Evolutionary conservation across 2,113 vertebrate genomes (phyloP).

Genomic region (Empidonax traillii): DNA sequence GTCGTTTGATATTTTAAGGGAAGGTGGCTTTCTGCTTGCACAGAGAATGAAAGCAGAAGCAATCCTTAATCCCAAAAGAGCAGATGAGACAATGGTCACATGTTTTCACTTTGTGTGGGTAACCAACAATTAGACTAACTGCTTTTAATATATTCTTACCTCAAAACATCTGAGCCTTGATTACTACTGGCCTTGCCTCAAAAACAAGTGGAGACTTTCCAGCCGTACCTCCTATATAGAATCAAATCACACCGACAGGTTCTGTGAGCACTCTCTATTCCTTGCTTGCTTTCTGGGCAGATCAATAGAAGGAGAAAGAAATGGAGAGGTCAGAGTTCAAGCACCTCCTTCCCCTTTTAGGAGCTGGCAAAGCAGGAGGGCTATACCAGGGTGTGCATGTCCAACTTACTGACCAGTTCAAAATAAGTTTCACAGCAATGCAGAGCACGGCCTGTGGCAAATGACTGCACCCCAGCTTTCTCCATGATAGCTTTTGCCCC

Average conservation of each 20-base stretch:
- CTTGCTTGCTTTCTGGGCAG: background rate
- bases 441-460: background rate
- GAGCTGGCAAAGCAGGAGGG: background rate
- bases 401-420: background rate
- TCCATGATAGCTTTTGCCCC: background rate
- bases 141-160: background rate
- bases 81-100: background rate
- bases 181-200: background rate
- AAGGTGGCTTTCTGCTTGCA: background rate
- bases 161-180: background rate
- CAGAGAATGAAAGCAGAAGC: background rate
- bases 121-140: background rate
- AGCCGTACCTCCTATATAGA: background rate
- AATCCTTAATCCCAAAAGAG: background rate
- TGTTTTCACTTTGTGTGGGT: background rate
- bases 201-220: background rate
- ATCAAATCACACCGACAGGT: rapidly evolving
- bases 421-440: rapidly evolving
- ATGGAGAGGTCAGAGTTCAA: background rate
- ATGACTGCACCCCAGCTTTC: background rate
- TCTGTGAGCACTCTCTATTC: background rate
- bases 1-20: background rate
- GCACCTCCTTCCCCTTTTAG: background rate
- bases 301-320: background rate
- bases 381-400: rapidly evolving